Base-by-base conservation (phyloP, 2,797 vertebrate species). In the Gallirallus australis region DNA sequence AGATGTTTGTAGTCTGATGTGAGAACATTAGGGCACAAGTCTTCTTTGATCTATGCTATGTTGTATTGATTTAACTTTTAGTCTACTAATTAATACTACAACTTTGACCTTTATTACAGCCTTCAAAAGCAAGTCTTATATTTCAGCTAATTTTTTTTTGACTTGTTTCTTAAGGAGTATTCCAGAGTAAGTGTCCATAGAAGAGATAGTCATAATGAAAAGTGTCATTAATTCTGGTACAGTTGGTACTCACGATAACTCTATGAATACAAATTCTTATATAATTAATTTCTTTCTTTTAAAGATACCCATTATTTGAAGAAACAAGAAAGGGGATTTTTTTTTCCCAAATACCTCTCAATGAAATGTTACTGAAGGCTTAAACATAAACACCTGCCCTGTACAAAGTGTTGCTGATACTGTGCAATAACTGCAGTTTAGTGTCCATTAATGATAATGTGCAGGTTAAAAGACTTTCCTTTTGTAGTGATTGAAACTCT, bases 61-160 rank as follows among this genome's bases (percentile, higher is more conserved):
- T 65, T 88, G n/a, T 64, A 81, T 82, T 86, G 77, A 88, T 90
- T 82, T 78, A 68, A 53, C 66, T 91, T 90, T 56, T 89, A 85
- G 60, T 54, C n/a, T 19, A 15, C 61, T 94, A 76, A 86, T 92
- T 79, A 81, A 35, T 70, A 50, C 23, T 77, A 35, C 71, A 52
- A 73, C 68, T 75, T 81, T 60, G 9, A 20, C 50, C 37, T 86
- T 89, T 60, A 65, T 60, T 89, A 45, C 39, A 72, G 27, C 13
- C 13, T 93, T 83, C 68, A 59, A 90, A 95, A 68, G 31, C 33
- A 79, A 40, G 45, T 65, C 27, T 35, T 33, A 33, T 69, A 50
- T 81, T 90, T 78, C 2, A 2, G 20, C 27, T 73, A 45, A 4
- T 48, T 48, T 48, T 7, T 2, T 1, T 30, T 30, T 71, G n/a